Evolutionary conservation across 2,113 vertebrate species (phyloP).

Genomic region (Tinamus guttatus): DNA sequence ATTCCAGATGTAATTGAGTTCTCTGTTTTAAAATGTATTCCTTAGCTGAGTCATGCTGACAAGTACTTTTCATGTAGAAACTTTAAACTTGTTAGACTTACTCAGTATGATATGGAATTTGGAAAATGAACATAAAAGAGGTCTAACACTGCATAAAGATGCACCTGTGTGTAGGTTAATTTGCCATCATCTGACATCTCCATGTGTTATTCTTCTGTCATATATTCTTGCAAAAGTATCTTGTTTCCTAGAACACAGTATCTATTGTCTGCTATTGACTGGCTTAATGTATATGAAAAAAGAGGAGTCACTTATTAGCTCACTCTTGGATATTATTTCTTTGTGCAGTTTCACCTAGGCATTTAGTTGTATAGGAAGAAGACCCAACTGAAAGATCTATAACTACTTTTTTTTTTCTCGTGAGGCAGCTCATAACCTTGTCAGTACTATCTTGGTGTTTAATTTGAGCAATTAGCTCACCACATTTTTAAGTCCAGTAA

Average conservation of each 20-base stretch:
- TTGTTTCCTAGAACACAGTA: slow-evolving; percentile 10
- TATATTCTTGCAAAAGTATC: background rate
- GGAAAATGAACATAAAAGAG: background rate
- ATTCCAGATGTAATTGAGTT: slow-evolving; percentile 43
- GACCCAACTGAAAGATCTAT: background rate
- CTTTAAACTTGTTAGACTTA: background rate
- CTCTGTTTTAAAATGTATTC: slow-evolving; percentile 30
- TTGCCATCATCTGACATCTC: background rate
- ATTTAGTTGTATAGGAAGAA: background rate
- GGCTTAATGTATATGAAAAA: background rate
- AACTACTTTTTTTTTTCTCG: background rate
- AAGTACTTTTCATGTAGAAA: slow-evolving; percentile 31
- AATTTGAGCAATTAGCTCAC: background rate
- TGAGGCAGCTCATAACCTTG: background rate
- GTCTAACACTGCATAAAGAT: background rate
- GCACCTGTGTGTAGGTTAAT: slow-evolving; percentile 18
- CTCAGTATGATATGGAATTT: slow-evolving; percentile 21
- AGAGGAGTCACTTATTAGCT: background rate
- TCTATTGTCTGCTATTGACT: background rate
- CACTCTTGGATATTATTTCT: background rate
- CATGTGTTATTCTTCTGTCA: slow-evolving; percentile 17
- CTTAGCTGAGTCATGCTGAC: slow-evolving; percentile 12
- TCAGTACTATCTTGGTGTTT: background rate
- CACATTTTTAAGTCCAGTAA: background rate
- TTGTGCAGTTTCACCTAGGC: background rate